Percentiles rank a stretch among this genome's conserved stretches.
Conservation (phyloP, 2,113 vertebrate genomes). For the Diadophis punctatus region DNA sequence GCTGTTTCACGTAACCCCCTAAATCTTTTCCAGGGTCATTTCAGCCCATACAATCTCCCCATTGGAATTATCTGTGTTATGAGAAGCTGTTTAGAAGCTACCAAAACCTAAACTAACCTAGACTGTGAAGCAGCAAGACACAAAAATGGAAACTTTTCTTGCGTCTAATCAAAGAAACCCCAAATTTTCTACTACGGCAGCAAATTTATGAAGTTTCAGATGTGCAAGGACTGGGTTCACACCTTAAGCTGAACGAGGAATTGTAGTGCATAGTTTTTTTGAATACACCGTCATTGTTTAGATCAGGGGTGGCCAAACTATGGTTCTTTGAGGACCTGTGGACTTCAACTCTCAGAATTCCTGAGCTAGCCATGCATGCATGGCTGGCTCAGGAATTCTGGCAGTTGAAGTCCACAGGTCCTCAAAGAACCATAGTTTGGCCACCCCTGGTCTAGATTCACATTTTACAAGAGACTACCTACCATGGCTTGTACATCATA, state of each 20-base stretch:
- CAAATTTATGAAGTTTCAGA: neutral
- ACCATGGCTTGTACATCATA: neutral
- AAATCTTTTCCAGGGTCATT: neutral
- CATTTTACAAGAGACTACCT: neutral
- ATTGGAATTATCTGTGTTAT: neutral
- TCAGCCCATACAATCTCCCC: neutral
- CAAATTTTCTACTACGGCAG: neutral
- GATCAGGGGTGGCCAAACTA: too few relatives aligned
- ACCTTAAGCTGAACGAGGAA: neutral
- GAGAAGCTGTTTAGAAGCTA: neutral
- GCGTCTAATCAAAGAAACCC: neutral
- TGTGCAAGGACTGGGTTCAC: neutral
- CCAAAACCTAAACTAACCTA: neutral
- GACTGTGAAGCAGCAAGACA: neutral
- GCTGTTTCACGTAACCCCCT: neutral
- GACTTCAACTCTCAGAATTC: too few relatives aligned
- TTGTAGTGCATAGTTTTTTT: neutral
- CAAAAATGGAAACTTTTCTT: neutral
- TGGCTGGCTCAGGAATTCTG: too few relatives aligned
- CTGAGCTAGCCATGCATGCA: too few relatives aligned
- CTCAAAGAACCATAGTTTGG: too few relatives aligned
- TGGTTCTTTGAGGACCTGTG: too few relatives aligned
- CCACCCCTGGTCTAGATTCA: neutral
- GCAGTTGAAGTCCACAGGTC: too few relatives aligned
- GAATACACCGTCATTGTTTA: neutral